A percentile compares a stretch with the other conserved stretches of the same genome.
These are phyloP conservation scores for Theropithecus gelada DNA, from an alignment of 2,113 vertebrate genomes.

Conservation along the genomic window DNA sequence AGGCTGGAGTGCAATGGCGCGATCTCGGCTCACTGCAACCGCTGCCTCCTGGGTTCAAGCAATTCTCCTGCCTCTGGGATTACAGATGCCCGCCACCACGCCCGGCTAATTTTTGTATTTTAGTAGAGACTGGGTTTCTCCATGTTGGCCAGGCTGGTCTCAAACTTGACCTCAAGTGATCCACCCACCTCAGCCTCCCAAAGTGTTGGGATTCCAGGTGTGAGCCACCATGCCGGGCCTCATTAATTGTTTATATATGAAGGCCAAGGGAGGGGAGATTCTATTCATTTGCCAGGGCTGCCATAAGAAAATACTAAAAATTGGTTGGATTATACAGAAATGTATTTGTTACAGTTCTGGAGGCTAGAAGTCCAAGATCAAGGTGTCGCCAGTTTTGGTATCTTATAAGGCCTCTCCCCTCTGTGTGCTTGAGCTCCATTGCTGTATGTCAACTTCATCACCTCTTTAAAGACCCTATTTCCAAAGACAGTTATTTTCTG, in stretches of 20 bases:
- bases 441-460: neutral
- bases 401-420: neutral
- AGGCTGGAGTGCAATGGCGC: too few relatives aligned
- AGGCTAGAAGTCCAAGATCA: neutral
- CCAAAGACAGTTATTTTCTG: neutral
- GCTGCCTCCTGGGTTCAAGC: too few relatives aligned
- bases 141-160: too few relatives aligned
- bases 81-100: too few relatives aligned
- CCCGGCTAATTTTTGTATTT: too few relatives aligned
- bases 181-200: too few relatives aligned
- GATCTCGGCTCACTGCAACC: too few relatives aligned
- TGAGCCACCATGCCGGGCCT: too few relatives aligned
- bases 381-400: neutral
- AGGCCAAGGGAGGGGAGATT: neutral
- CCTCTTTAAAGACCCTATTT: neutral
- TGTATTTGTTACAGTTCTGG: neutral
- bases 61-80: too few relatives aligned
- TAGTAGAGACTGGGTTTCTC: too few relatives aligned
- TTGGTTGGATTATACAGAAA: neutral
- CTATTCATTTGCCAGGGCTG: neutral
- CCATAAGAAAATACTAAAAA: neutral
- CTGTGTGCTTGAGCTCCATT: neutral
- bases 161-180: too few relatives aligned
- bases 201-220: too few relatives aligned
- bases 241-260: neutral